Evolutionary conservation across 2,113 vertebrate genomes (phyloP).

Genomic region (Peromyscus leucopus): DNA sequence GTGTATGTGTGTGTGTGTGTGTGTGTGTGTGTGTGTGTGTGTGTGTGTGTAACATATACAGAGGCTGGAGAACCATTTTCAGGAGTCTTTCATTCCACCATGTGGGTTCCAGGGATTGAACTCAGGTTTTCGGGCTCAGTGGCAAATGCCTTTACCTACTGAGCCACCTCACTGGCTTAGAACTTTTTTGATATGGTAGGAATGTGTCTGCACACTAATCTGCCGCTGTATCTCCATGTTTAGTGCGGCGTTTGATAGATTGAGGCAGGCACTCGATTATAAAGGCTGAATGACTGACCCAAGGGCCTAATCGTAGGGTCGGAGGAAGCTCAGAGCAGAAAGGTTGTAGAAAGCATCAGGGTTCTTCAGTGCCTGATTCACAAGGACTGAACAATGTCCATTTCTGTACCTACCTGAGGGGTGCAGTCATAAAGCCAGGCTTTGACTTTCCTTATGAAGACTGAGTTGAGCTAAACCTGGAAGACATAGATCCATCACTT

Average conservation of each 20-base stretch:
- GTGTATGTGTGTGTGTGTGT: background rate
- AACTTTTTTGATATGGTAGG: background rate
- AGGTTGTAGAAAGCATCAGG: background rate
- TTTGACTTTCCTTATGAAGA: slow-evolving; percentile 16
- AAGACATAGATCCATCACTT: slow-evolving; percentile 44
- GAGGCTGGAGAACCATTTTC: background rate
- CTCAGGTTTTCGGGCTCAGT: background rate
- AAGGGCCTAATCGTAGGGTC: background rate
- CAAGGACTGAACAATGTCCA: background rate
- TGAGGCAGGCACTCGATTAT: background rate
- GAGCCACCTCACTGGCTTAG: background rate
- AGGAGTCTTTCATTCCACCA: background rate
- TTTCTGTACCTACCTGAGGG: slow-evolving; percentile 34
- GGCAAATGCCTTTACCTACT: background rate
- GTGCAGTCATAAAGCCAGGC: background rate
- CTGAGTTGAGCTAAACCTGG: slow-evolving; percentile 50
- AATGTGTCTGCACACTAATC: background rate
- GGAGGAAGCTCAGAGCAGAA: background rate
- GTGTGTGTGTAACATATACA: rapidly evolving
- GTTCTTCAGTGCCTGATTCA: background rate
- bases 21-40: background rate
- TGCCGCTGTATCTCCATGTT: background rate
- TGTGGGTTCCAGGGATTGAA: background rate
- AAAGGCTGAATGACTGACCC: background rate
- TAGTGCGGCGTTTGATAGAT: background rate